A percentile compares a stretch with the other conserved stretches of the same genome.
These are phyloP conservation scores for Acanthurus tractus DNA, from an alignment of 2,797 vertebrate genomes.

Conservation along the genomic window DNA sequence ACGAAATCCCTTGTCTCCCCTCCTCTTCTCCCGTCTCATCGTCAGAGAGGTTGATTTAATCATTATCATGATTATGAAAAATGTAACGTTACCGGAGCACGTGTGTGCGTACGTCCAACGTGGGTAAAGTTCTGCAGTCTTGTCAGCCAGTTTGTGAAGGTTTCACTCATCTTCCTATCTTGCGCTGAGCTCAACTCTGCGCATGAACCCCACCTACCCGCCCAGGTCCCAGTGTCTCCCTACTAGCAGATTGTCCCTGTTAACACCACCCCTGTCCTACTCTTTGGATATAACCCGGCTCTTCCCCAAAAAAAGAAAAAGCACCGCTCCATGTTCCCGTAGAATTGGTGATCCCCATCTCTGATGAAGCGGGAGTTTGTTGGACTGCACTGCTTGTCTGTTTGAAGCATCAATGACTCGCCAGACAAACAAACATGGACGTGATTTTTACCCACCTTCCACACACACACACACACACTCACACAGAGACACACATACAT, in stretches of 20 bases:
- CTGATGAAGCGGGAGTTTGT: slow-evolving; percentile 48
- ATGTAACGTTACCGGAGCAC: slow-evolving; percentile 75
- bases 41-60: slow-evolving; percentile 75
- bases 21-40: slow-evolving; percentile 36
- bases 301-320: slow-evolving; percentile 37
- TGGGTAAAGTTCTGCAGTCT: slow-evolving; percentile 81
- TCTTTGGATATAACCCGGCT: slow-evolving; percentile 49
- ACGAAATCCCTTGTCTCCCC: slow-evolving; percentile 27
- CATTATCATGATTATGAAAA: slow-evolving; percentile 74
- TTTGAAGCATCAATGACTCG: slow-evolving; percentile 78
- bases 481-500: neutral
- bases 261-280: slow-evolving; percentile 11
- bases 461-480: neutral
- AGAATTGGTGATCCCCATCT: slow-evolving; percentile 40
- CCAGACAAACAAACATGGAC: slow-evolving; percentile 69
- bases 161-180: slow-evolving; percentile 69
- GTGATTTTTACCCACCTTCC: slow-evolving; percentile 25
- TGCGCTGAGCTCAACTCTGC: slow-evolving; percentile 57
- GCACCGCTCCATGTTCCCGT: slow-evolving; percentile 34
- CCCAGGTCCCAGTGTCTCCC: slow-evolving; percentile 27
- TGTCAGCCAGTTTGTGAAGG: slow-evolving; percentile 79
- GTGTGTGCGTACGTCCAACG: slow-evolving; percentile 64
- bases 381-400: slow-evolving; percentile 74
- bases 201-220: slow-evolving; percentile 32
- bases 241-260: slow-evolving; percentile 41